These are phyloP conservation scores for Andrena bicolor DNA, from an alignment of 2,888 invertebrate genomes.

Conservation along the genomic window DNA sequence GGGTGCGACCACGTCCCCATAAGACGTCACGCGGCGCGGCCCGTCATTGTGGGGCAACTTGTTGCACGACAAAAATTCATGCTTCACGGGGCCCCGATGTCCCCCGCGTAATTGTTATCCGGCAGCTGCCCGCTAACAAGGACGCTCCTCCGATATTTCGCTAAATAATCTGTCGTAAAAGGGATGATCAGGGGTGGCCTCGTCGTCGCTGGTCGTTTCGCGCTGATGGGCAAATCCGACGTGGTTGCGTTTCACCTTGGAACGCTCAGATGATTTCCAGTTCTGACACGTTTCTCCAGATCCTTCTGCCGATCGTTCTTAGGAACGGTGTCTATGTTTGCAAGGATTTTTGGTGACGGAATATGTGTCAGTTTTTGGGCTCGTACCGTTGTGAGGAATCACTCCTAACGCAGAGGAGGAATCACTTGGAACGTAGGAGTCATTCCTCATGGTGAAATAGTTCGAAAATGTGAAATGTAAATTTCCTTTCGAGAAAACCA, in stretches of 20 bases:
- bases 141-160: conserved; percentile 54
- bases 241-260: conserved; percentile 30
- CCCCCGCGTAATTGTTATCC: conserved; percentile 73
- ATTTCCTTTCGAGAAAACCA: too few relatives aligned
- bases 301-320: not conserved
- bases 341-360: not conserved
- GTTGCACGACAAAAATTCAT: conserved; percentile 74
- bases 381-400: too few relatives aligned
- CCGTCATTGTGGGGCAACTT: conserved; percentile 61
- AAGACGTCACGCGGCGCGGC: conserved; percentile 50
- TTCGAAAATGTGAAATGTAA: too few relatives aligned
- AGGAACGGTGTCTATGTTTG: not conserved
- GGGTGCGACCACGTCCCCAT: conserved; percentile 32
- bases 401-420: too few relatives aligned
- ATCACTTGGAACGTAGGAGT: too few relatives aligned
- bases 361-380: not conserved
- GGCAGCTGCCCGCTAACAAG: conserved; percentile 72
- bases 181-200: conserved; percentile 54
- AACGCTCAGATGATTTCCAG: not conserved
- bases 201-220: conserved; percentile 11
- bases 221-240: conserved; percentile 37
- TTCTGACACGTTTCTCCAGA: not conserved
- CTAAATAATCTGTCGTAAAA: conserved; percentile 60
- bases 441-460: too few relatives aligned
- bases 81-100: conserved; percentile 59